Evolutionary conservation across 2,113 vertebrate species (phyloP), one percentile per base, ranked within the genome.

Genomic region (Nesogale talazaci): DNA sequence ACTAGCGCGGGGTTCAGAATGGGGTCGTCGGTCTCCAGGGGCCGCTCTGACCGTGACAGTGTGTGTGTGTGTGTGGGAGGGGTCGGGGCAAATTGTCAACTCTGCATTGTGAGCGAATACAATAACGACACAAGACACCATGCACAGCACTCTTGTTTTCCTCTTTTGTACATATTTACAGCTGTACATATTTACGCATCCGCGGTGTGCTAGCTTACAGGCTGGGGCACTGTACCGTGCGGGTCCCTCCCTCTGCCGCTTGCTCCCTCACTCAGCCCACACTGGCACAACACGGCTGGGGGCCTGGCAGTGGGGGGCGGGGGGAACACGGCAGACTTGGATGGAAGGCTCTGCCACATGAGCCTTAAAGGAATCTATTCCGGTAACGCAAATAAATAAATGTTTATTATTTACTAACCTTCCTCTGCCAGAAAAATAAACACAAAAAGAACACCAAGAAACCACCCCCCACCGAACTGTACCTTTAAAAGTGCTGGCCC

Each of bases 141-240:
- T 97, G 97, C 97, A 95, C 38, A 89, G 81, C 0, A 83, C 57
- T 76, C 31, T 69, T n/a, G n/a, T n/a, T n/a, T n/a, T n/a, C n/a
- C n/a, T 88, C 94, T 94, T 88, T 92, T 95, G 83, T 93, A 97
- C 94, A 97, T 98, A 98, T 98, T 98, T 98, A 98, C 98, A 98
- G 97, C 94, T 98, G 94, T 98, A 98, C 97, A 98, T 97, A 98
- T 96, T 93, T 95, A 96, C 92, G 97, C 97, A 97, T 97, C 96
- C 97, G 97, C 95, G 96, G 97, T 95, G 80, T 88, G 96, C 95
- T 94, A 74, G 96, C 97, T 98, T 98, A 97, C 95, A 98, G 94
- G 95, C 92, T 96, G 38, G 65, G 92, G 93, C 78, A 86, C 63
- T 86, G 94, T 96, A 96, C 88, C 93, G 67, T 78, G 83, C 1